Percentiles rank a stretch among this genome's conserved stretches.
These are phyloP conservation scores for Antheraea yamamai DNA, from an alignment of 2,888 invertebrate species.

Conservation along the genomic window DNA sequence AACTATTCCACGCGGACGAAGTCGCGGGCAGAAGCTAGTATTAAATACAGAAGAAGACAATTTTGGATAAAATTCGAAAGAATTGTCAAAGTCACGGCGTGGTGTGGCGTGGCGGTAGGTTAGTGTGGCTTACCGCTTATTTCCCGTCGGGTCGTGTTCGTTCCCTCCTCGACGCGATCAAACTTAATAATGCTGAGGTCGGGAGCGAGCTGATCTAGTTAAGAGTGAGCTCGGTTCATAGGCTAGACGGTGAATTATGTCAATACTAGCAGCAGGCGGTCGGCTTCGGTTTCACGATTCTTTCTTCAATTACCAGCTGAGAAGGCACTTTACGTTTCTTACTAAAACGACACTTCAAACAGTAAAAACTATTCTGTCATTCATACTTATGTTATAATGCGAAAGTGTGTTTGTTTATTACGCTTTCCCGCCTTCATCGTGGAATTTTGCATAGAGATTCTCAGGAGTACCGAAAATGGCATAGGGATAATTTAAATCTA, in stretches of 20 bases:
- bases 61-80: no score
- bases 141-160: neutral
- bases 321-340: neutral
- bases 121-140: neutral
- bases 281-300: neutral
- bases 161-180: neutral
- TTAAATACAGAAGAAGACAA: no score
- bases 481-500: no score
- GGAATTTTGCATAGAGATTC: no score
- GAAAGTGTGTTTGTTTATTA: no score
- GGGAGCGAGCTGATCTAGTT: slow-evolving; percentile 3
- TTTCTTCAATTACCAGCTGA: neutral
- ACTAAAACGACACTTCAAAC: neutral
- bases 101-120: neutral
- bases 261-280: neutral
- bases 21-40: no score
- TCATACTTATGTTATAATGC: no score
- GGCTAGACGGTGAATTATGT: neutral
- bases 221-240: neutral
- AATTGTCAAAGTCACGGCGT: no score
- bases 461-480: no score
- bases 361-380: neutral
- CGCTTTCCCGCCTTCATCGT: no score
- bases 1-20: no score
- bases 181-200: neutral